phyloP scores from a whole-genome alignment of 2,888 invertebrate genomes.

The Mythimna ferrago region DNA sequence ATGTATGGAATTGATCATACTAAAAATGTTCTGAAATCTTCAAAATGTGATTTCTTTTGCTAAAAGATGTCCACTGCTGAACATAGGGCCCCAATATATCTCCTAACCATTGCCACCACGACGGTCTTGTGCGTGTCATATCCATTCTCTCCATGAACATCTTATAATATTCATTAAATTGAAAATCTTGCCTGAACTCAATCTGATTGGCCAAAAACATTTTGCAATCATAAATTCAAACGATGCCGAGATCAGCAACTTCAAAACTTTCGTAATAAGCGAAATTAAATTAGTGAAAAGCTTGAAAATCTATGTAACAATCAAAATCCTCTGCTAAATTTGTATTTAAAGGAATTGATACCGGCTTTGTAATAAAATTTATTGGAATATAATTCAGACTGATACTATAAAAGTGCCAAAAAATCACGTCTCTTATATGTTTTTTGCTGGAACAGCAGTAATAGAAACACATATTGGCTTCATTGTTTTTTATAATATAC shows the following conservation, averaged over 20 bases:
- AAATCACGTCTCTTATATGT: too few species aligned
- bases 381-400: constrained; percentile 31
- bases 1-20: too few species aligned
- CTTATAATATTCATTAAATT: constrained; percentile 12
- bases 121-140: too few species aligned
- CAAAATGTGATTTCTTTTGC: too few species aligned
- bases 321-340: constrained; percentile 46
- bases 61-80: too few species aligned
- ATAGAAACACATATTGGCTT: too few species aligned
- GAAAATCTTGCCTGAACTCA: not conserved
- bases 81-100: not conserved
- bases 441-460: too few species aligned
- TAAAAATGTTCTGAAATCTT: too few species aligned
- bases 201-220: constrained; percentile 19
- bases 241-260: constrained; percentile 38
- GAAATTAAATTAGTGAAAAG: constrained; percentile 33
- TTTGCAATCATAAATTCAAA: constrained; percentile 35
- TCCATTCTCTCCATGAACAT: not conserved
- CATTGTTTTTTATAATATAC: too few species aligned
- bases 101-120: too few species aligned
- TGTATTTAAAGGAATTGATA: constrained; percentile 29
- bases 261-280: constrained; percentile 52
- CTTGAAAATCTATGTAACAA: constrained; percentile 41
- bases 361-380: constrained; percentile 27
- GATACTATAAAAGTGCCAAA: constrained; percentile 14